These are phyloP conservation scores for Oryzias dopingdopingensis DNA, from an alignment of 2,797 vertebrate species.

Conservation along the genomic window DNA sequence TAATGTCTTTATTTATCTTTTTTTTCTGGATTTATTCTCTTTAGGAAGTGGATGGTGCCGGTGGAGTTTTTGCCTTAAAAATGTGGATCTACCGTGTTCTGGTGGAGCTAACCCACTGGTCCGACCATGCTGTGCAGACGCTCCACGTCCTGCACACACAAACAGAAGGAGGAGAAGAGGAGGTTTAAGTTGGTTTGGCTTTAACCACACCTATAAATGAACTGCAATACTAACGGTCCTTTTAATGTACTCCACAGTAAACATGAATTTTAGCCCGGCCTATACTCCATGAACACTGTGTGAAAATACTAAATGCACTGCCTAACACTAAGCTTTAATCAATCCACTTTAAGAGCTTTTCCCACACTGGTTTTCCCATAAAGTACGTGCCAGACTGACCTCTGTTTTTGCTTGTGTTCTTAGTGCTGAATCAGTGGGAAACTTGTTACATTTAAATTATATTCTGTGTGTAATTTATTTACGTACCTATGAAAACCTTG, in stretches of 20 bases:
- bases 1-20: too few relatives aligned
- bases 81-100: conserved; percentile 77
- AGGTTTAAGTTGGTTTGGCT: conserved; percentile 44
- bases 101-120: conserved; percentile 79
- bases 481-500: conserved; percentile 37
- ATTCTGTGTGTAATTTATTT: conserved; percentile 53
- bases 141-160: conserved; percentile 69
- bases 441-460: conserved; percentile 30
- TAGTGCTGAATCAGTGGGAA: conserved; percentile 28
- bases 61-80: conserved; percentile 68
- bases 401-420: conserved; percentile 34
- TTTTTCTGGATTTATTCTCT: conserved; percentile 9
- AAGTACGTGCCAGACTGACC: conserved; percentile 54
- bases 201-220: conserved; percentile 22
- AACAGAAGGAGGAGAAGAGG: conserved; percentile 41
- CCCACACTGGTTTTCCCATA: conserved; percentile 61
- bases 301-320: conserved; percentile 18
- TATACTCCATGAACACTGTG: conserved; percentile 34
- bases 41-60: conserved; percentile 71
- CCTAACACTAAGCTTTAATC: conserved; percentile 56
- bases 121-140: conserved; percentile 67
- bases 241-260: conserved; percentile 23
- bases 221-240: conserved; percentile 49
- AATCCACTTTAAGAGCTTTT: conserved; percentile 43
- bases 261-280: conserved; percentile 17